Base-by-base conservation (phyloP, 2,113 vertebrate genomes). In the Pandion haliaetus region DNA sequence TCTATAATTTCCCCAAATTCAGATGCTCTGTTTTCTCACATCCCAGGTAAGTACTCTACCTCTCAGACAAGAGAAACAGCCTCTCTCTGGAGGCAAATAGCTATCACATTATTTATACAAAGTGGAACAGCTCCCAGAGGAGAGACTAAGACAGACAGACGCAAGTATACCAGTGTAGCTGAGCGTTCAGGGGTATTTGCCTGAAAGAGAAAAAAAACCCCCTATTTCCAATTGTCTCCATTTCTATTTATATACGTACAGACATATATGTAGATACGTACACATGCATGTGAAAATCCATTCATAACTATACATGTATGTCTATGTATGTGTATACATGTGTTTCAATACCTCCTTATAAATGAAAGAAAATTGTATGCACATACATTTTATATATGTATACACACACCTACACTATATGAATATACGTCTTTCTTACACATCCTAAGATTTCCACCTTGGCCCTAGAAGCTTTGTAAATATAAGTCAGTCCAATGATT, bases 41-140 rank as follows among this genome's bases (percentile, higher is more conserved):
- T 58, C 9, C 49, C 50, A 78, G 78, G 66, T 82, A 92, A 73
- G 70, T 49, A 61, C 20, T 19, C 12, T 72, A 44, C 15, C 44
- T 42, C 59, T 83, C 62, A 80, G 76, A 77, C 2, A 10, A 50
- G 16, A 92, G 85, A 85, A 91, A 80, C 26, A 28, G 65, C 28
- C 49, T 73, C 58, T 88, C 74, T 85, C 78, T 85, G 36, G 66
- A 93, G 84, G 34, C 13, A 76, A 89, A 67, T 25, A 82, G 42
- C 44, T 89, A 85, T 82, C 73, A 50, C 34, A 7, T 72, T 85
- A 69, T 91, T 93, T 96, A 72, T 87, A 85, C 62, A 76, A 95
- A 96, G 66, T 96, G 71, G 95, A 93, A 95, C 93, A 85, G 81
- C 74, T 94, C 95, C 82, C 93, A 67, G 40, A 80, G 78, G 84